These are phyloP conservation scores for Cephalopterus ornatus DNA, from an alignment of 2,113 vertebrate genomes.

Conservation along the genomic window DNA sequence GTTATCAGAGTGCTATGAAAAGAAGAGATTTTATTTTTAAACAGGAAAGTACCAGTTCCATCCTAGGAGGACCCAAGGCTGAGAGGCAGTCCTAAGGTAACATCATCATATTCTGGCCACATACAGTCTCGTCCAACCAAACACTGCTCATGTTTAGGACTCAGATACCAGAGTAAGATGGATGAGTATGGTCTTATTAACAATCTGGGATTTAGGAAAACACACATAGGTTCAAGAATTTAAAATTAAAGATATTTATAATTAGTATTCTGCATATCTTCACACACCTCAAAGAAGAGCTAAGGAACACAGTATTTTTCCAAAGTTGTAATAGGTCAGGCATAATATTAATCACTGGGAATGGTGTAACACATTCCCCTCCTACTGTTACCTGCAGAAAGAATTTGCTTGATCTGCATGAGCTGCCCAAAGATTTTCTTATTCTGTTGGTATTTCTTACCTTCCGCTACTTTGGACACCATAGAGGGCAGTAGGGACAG, in stretches of 20 bases:
- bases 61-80: background rate
- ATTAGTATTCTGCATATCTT: background rate
- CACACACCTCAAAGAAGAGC: background rate
- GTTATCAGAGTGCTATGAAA: background rate
- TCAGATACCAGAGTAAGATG: accelerated
- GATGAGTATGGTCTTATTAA: background rate
- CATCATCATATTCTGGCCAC: background rate
- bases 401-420: background rate
- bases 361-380: background rate
- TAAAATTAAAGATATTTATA: background rate
- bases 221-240: background rate
- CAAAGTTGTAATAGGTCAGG: background rate
- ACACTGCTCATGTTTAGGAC: background rate
- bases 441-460: background rate
- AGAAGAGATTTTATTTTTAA: background rate
- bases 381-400: background rate
- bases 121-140: background rate
- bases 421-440: background rate
- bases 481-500: background rate
- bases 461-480: background rate
- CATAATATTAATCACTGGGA: background rate
- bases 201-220: background rate
- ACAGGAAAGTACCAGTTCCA: background rate
- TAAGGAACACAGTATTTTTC: background rate
- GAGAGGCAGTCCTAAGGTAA: background rate